Evolutionary conservation across 1,140 invertebrate species (phyloP), one percentile per base, ranked within the genome.

Genomic region (Saccostrea glomerata): DNA sequence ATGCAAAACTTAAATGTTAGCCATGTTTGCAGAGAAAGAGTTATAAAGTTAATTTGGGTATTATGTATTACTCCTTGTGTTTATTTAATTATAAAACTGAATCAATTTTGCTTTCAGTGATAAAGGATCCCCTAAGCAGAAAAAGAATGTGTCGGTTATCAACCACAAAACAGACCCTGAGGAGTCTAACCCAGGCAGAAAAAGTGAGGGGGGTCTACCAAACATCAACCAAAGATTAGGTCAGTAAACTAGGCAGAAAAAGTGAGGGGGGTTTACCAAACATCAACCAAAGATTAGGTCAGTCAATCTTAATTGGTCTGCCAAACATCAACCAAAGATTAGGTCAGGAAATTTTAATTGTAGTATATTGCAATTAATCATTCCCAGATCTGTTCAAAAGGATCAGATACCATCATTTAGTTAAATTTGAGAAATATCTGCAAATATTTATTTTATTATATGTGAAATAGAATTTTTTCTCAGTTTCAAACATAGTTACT

Each of bases 271-370:
- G 70, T 77, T 82, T 93, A 47, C 93, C 93, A 84, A 90, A 90
- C 66, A 92, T 94, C 30, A 93, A 93, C 89, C 92, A 94, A 92
- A 92, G 93, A 91, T 87, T 94, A 58, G 92, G 93, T 93, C 85
- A 54, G 84, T 85, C 30, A 47, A 47, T n/a, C n/a, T n/a, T n/a
- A n/a, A n/a, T n/a, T n/a, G 30, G 66, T 70, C 83, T 93, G 56
- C 93, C 93, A 84, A 90, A 90, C 63, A 92, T 94, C 30, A 93
- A 93, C 89, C 92, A 94, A 92, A 92, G 93, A 91, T 87, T 94
- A 58, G 92, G 93, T 93, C 85, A 40, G 84, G 58, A 56, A n/a
- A n/a, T n/a, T n/a, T n/a, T n/a, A n/a, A n/a, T n/a, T n/a, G n/a
- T n/a, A n/a, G 30, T 36, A 36, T 36, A 36, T 36, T 36, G 30